A percentile compares a stretch with the other conserved stretches of the same genome.
Conservation (phyloP, 2,888 invertebrate genomes). For the Euzetes globulus region DNA sequence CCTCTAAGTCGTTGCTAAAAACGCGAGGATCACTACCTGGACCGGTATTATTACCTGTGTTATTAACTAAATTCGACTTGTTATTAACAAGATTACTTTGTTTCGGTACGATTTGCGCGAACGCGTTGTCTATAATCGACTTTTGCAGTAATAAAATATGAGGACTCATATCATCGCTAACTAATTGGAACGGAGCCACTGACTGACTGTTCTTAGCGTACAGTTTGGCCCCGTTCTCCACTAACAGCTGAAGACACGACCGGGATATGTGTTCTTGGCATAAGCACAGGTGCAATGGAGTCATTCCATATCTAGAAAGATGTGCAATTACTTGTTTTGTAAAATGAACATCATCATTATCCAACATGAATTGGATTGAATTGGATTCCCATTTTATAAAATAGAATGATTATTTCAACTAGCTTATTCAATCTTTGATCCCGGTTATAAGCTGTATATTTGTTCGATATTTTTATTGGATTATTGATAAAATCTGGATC, state of each 20-base stretch:
- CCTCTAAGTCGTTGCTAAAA: background rate
- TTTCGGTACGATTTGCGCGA: conserved; percentile 31
- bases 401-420: too few relatives aligned
- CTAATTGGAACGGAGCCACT: conserved; percentile 52
- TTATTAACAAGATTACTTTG: background rate
- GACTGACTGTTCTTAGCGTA: conserved; percentile 51
- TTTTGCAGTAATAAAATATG: conserved; percentile 48
- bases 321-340: too few relatives aligned
- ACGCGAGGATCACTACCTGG: background rate
- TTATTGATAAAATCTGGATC: too few relatives aligned
- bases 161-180: conserved; percentile 50
- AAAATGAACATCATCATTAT: too few relatives aligned
- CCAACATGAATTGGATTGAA: too few relatives aligned
- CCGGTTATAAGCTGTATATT: too few relatives aligned
- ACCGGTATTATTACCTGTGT: background rate
- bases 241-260: conserved; percentile 52
- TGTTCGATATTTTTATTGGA: too few relatives aligned
- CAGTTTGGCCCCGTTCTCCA: conserved; percentile 53
- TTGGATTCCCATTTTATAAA: too few relatives aligned
- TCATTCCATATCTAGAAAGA: conserved; percentile 50
- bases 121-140: conserved; percentile 50
- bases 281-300: conserved; percentile 55
- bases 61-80: background rate
- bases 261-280: conserved; percentile 53
- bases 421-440: too few relatives aligned